Base-by-base conservation (phyloP, 2,797 vertebrate species). In the Phataginus tetradactyla region DNA sequence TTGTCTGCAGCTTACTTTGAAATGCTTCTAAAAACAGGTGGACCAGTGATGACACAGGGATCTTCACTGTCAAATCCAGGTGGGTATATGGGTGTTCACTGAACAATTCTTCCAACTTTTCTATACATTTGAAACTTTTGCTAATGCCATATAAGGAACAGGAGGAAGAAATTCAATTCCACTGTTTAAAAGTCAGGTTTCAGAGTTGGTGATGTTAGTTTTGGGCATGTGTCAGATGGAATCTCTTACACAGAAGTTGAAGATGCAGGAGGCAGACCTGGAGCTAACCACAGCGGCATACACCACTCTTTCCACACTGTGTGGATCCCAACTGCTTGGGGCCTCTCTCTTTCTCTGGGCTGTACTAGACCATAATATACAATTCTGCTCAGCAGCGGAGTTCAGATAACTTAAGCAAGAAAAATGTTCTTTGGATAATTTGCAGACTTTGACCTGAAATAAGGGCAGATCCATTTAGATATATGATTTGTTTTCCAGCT, bases 381-480 rank as follows among this genome's bases (percentile, higher is more conserved):
- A 72, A 25, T 64, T 5, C 87, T 88, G 53, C 37, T 81, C 20
- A 0, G 51, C 51, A 74, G 34, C 59, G 74, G 51, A 84, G 90
- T 45, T 89, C 83, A 78, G 71, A 90, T 94, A 96, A 95, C 59
- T 74, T 68, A 95, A 96, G 86, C 39, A 96, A 96, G 77, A 94
- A 97, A 96, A 93, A 91, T 71, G 89, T 93, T 86, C 57, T 79
- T 75, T 90, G 91, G 95, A 96, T 85, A 86, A 92, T 96, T 90
- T 96, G n/a, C 91, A 97, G 97, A 81, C 69, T 94, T 81, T 97
- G 96, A 97, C 93, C 96, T 91, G 61, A 94, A 95, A 69, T n/a
- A 89, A 96, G 96, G 95, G 94, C 96, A 97, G 95, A 97, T 96
- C 34, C 97, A 98, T 97, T 97, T 96, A 93, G 95, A 91, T 78